Base-by-base conservation (phyloP, 2,888 invertebrate species). In the Euproctis similis region DNA sequence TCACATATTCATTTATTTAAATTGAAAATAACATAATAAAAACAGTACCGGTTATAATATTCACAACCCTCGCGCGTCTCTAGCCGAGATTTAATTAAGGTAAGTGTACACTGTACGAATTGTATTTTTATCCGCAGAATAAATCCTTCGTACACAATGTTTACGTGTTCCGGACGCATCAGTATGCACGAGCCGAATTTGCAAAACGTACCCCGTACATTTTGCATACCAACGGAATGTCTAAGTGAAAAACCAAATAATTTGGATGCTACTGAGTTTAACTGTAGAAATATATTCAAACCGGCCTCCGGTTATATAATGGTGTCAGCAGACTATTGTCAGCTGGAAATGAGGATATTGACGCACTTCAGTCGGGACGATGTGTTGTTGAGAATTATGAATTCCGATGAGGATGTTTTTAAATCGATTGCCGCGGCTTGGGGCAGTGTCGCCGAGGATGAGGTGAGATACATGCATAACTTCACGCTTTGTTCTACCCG, bases 241-340 rank as follows among this genome's bases (percentile, higher is more conserved):
- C 53, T 81, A 14, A 44, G 73, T 1, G n/a, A n/a, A n/a, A n/a
- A n/a, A n/a, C n/a, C n/a, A n/a, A n/a, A n/a, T n/a, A n/a, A n/a
- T n/a, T 28, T 52, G 14, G 32, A 42, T 20, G 38, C 59, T 5
- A 41, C 39, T 8, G 81, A 87, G 45, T 86, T 91, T 52, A 90
- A 89, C 61, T 90, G 89, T 39, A 87, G 94, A 29, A 87, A 87
- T 46, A 88, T 90, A n/a, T 94, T 95, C 65, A 73, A 84, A 38
- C 87, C 92, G 0, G 55, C 71, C 1, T 54, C 71, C 17, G 88
- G 87, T 0, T 86, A 78, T 39, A 72, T 92, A 24, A 78, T 98
- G 30, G 71, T 99, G 24, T 92, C 97, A 0, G 97, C 97, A 0
- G 98, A 99, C 82, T 99, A 96, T 77, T 96, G 96, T 52, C 99